Evolutionary conservation across 2,113 vertebrate genomes (phyloP).

Genomic region (Datnioides undecimradiatus): DNA sequence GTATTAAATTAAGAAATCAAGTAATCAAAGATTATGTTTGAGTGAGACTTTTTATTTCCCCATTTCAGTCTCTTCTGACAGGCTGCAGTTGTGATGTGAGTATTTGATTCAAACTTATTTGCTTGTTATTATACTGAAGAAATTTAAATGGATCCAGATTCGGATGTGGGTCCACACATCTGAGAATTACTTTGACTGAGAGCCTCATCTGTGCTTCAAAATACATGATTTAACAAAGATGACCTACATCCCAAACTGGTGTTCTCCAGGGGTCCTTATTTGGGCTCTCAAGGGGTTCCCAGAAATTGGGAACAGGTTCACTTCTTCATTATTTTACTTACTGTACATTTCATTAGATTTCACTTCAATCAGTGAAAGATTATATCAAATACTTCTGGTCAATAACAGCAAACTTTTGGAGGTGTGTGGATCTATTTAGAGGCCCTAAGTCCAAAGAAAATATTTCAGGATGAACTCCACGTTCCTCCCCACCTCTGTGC

Average conservation of each 20-base stretch:
- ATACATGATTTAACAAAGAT: slow-evolving; percentile 55
- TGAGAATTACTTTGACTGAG: slow-evolving; percentile 42
- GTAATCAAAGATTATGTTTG: slow-evolving; percentile 25
- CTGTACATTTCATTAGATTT: neutral
- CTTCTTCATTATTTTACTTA: neutral
- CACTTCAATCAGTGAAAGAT: neutral
- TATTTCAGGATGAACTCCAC: neutral
- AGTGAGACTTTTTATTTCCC: slow-evolving; percentile 10
- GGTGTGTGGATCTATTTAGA: neutral
- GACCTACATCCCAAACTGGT: slow-evolving; percentile 55
- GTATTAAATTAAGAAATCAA: slow-evolving; percentile 78
- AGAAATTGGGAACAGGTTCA: slow-evolving; percentile 15
- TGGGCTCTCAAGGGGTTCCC: slow-evolving; percentile 12
- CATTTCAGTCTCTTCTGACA: neutral
- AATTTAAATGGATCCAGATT: slow-evolving; percentile 35
- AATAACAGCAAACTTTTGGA: neutral
- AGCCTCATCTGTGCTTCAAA: slow-evolving; percentile 45
- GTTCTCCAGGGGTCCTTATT: neutral
- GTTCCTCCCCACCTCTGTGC: neutral
- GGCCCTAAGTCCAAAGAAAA: neutral
- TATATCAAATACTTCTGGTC: neutral
- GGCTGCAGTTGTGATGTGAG: neutral
- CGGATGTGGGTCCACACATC: slow-evolving; percentile 39
- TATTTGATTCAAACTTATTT: neutral
- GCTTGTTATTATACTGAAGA: neutral